Evolutionary conservation across 2,797 vertebrate genomes (phyloP).

Genomic region (Pseudochromis fuscus): DNA sequence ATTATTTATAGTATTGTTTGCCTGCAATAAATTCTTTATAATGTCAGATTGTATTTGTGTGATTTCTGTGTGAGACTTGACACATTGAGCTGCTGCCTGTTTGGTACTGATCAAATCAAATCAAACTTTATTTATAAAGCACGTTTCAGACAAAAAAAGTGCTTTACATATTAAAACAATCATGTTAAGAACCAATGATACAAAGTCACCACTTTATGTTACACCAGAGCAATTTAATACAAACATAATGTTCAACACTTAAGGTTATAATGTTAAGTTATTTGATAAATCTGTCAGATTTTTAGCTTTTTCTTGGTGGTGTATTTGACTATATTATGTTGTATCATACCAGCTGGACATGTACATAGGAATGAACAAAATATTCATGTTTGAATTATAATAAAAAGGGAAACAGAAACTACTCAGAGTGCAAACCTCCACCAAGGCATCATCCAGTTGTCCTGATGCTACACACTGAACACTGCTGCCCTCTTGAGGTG

Average conservation of each 20-base stretch:
- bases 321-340: background rate
- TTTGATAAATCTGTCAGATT: no score
- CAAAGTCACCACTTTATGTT: background rate
- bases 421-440: no score
- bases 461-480: no score
- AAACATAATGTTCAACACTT: background rate
- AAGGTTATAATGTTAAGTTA: background rate
- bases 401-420: no score
- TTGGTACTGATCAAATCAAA: background rate
- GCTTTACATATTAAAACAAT: no score
- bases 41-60: slow-evolving; percentile 50
- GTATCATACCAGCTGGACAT: background rate
- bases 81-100: background rate
- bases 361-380: background rate
- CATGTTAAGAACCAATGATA: background rate
- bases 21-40: slow-evolving; percentile 88
- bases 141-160: no score
- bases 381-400: background rate
- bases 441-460: no score
- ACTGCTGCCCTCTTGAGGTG: no score
- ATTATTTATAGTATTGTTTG: slow-evolving; percentile 86
- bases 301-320: background rate
- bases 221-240: background rate
- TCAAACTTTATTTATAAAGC: no score
- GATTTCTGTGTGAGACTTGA: slow-evolving; percentile 18